These are phyloP conservation scores for Trochalopteron elliotii DNA, from an alignment of 2,113 vertebrate genomes.

Conservation along the genomic window DNA sequence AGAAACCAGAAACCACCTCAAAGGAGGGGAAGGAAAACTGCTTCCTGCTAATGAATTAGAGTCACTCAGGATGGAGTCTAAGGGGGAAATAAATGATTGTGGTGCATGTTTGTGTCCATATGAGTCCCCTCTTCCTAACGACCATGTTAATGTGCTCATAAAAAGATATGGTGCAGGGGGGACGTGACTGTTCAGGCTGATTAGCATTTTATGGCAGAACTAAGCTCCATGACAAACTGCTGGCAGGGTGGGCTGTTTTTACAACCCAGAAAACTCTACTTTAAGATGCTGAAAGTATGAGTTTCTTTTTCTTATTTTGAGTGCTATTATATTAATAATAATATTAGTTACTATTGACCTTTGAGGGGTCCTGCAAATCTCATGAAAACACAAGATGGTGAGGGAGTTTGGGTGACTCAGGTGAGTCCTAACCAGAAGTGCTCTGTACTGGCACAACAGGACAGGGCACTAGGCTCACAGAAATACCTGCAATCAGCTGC, in stretches of 20 bases:
- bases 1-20: background rate
- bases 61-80: constrained; percentile 28
- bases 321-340: background rate
- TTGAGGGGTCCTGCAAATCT: background rate
- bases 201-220: constrained; percentile 80
- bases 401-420: background rate
- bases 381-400: background rate
- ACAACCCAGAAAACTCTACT: constrained; percentile 64
- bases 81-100: constrained; percentile 65
- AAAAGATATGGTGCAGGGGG: constrained; percentile 76
- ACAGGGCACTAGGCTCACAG: background rate
- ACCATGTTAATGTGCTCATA: constrained; percentile 78
- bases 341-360: background rate
- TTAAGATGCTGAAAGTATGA: constrained; percentile 43
- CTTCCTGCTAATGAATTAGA: constrained; percentile 11
- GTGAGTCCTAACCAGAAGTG: background rate
- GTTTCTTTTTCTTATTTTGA: constrained; percentile 29
- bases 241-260: constrained; percentile 64
- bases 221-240: constrained; percentile 77
- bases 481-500: background rate
- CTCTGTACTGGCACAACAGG: background rate
- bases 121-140: constrained; percentile 75
- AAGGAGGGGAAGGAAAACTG: background rate
- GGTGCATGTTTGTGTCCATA: constrained; percentile 73
- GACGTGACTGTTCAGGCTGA: constrained; percentile 77